phyloP scores from a whole-genome alignment of 2,797 vertebrate species.

The Poecile montanus region DNA sequence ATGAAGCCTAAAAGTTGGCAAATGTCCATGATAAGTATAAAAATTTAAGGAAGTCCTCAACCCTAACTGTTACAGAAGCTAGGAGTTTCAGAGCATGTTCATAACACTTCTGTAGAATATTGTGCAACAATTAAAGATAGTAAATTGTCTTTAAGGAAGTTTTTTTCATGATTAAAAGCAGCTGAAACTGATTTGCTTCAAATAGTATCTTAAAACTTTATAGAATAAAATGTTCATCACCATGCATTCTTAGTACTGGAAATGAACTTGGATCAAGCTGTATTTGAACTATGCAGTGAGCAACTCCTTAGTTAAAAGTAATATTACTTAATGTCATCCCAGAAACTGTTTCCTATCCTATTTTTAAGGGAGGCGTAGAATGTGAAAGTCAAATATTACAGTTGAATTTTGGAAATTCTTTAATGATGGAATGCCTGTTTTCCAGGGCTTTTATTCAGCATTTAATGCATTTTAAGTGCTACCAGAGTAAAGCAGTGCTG shows the following conservation, averaged over 20 bases:
- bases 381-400: neutral
- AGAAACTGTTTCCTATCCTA: neutral
- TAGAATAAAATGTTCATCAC: neutral
- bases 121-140: neutral
- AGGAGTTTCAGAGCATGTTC: neutral
- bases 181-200: neutral
- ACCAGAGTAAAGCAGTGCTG: neutral
- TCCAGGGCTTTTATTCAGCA: neutral
- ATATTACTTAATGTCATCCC: neutral
- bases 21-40: neutral
- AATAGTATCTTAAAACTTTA: neutral
- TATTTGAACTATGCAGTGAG: neutral
- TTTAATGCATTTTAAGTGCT: neutral
- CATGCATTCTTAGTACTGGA: neutral
- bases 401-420: neutral
- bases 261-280: neutral
- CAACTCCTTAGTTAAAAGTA: neutral
- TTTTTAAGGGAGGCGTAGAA: neutral
- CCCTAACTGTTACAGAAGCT: neutral
- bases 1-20: slow-evolving; percentile 30
- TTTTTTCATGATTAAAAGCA: neutral
- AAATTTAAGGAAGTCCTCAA: slow-evolving; percentile 14
- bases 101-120: neutral
- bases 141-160: neutral
- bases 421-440: neutral